Base-by-base conservation (phyloP, 1,140 invertebrate species). In the Eciton burchellii region DNA sequence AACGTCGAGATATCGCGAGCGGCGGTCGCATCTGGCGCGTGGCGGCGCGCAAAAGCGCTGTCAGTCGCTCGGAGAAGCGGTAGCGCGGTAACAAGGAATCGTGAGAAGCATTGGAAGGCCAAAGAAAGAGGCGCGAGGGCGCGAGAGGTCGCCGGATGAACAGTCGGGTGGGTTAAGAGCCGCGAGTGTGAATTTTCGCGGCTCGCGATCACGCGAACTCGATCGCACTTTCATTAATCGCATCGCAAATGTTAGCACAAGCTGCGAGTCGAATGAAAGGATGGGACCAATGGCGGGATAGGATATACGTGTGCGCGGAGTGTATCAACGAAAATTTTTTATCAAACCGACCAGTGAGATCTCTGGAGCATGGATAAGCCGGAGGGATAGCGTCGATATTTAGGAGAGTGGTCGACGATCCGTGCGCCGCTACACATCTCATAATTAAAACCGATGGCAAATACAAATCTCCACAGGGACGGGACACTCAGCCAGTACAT, bases 361-460 rank as follows among this genome's bases (percentile, higher is more conserved):
- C 66, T 72, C 66, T 47, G 19, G 26, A 84, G 71, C 68, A 85
- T 85, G 79, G 71, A 85, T 85, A 84, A 84, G 35, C 24, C n/a
- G 6, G 24, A n/a, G 19, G 6, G 35, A 35, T 35, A 35, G 35
- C 29, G 21, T 11, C 41, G 12, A 2, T 35, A 59, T 35, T 3
- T 35, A 41, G 59, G 24, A 54, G 21, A 76, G 47, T 85, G 65
- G 71, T 57, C 59, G 43, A 43, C 35, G 35, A n/a, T n/a, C n/a
- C n/a, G n/a, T n/a, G n/a, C n/a, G n/a, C n/a, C 47, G 83, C 45
- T n/a, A 4, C 72, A 74, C 49, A 76, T 76, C 71, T 57, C 71
- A 63, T 76, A 76, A 86, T 86, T 84, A 81, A 84, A 66, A 73
- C 47, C 60, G 45, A 47, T 60, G 45, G 26, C 43, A 47, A 52